Percentiles rank a stretch among this genome's conserved stretches.
Evolutionary conservation across 2,113 vertebrate genomes (phyloP).

Genomic region (Corythaixoides concolor): DNA sequence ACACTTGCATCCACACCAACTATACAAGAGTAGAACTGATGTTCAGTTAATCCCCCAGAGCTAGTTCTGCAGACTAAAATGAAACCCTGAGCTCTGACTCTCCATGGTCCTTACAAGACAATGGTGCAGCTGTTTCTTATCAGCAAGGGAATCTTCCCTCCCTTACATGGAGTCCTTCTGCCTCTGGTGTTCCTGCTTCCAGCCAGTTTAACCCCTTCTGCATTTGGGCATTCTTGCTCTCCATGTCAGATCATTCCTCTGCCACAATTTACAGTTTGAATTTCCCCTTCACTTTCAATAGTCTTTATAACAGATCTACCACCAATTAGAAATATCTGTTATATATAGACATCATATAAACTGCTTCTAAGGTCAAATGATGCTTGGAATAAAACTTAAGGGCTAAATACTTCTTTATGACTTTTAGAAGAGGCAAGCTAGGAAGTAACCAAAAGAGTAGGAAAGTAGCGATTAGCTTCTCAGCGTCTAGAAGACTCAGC

Average conservation of each 20-base stretch:
- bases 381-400: not conserved
- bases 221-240: not conserved
- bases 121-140: not conserved
- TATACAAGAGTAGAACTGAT: not conserved
- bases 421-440: not conserved
- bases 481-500: not conserved
- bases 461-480: not conserved
- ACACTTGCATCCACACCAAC: not conserved
- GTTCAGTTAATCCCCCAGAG: not conserved
- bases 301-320: not conserved
- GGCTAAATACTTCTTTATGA: not conserved
- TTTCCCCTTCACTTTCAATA: not conserved
- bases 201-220: not conserved
- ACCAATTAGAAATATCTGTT: not conserved
- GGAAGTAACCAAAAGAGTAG: not conserved
- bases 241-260: not conserved
- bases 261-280: not conserved
- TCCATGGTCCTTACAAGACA: not conserved
- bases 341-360: not conserved
- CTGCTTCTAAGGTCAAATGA: not conserved
- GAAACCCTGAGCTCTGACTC: not conserved
- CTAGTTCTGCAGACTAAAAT: not conserved
- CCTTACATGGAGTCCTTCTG: not conserved
- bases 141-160: not conserved
- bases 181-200: not conserved